Evolutionary conservation across 2,888 invertebrate species (phyloP), one percentile per base, ranked within the genome.

Genomic region (Drosophila robusta): DNA sequence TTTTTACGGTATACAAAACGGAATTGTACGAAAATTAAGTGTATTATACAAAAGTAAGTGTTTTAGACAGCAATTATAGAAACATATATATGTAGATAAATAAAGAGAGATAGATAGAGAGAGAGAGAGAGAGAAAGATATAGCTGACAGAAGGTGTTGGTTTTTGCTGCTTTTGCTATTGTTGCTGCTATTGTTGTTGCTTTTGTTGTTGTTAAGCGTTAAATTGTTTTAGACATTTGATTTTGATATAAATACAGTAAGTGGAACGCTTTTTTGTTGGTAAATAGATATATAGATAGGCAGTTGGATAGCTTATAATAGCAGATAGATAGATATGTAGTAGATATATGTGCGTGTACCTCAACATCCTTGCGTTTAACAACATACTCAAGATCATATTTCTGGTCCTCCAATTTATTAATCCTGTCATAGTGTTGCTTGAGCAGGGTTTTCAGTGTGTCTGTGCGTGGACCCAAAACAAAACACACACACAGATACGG

Each of bases 301-400:
- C 47, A 38, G 29, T 51, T 65, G 46, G 46, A 58, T 65, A 55
- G 26, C 50, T n/a, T 55, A 32, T 64, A 55, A 63, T 56, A 63
- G 34, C 34, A 34, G 44, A 55, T 68, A 52, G 56, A 60, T 44
- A 69, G 55, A 38, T 75, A 67, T 52, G 62, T 70, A 80, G 63
- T 81, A 66, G 38, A 57, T 75, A 67, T 75, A 63, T 75, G 65
- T 90, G 75, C 89, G 92, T 95, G 95, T 96, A 99, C 98, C 98
- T 99, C 98, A 93, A 95, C 96, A 94, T 99, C 99, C 96, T 99
- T 99, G 95, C 97, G 96, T 94, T 97, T 97, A 93, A 99, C 98
- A 94, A 97, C 94, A 95, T 97, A 96, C 95, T 99, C 99, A 95
- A 99, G 95, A 95, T 99, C 99, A 94, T 97, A 99, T 94, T 99